Percentiles rank a stretch among this genome's conserved stretches.
Conservation (phyloP, 2,113 vertebrate genomes). For the Spheniscus mendiculus region DNA sequence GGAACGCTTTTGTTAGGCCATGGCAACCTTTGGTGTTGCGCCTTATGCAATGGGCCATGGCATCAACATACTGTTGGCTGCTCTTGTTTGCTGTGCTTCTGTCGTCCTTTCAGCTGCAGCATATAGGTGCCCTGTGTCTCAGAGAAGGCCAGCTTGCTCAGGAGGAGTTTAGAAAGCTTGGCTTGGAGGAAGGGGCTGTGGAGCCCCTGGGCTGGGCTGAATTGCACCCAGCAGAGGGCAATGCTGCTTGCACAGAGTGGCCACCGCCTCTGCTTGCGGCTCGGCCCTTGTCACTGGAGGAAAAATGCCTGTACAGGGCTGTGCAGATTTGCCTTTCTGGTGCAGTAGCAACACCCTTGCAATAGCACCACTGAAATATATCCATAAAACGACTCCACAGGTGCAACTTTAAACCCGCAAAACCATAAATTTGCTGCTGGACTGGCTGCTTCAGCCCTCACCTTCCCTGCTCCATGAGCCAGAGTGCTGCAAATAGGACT, state of each 20-base stretch:
- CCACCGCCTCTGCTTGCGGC: background rate
- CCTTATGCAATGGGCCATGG: background rate
- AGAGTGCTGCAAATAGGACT: background rate
- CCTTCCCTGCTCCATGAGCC: background rate
- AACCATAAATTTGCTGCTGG: background rate
- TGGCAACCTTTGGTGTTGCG: background rate
- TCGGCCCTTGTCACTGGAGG: background rate
- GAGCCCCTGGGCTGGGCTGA: background rate
- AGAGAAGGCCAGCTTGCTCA: background rate
- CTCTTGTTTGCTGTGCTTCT: background rate
- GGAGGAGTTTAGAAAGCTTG: background rate
- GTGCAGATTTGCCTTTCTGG: background rate
- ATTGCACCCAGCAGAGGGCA: conserved; percentile 9
- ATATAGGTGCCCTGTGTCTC: background rate
- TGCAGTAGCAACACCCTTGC: background rate
- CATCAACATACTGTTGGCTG: background rate
- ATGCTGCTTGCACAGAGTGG: background rate
- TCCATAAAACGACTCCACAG: background rate
- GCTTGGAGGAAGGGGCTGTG: background rate
- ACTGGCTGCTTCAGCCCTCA: background rate
- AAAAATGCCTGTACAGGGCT: background rate
- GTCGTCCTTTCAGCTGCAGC: background rate
- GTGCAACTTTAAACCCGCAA: background rate
- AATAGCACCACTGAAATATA: background rate
- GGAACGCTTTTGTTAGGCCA: background rate